phyloP scores from a whole-genome alignment of 2,888 invertebrate species.

The Amitus sp. region DNA sequence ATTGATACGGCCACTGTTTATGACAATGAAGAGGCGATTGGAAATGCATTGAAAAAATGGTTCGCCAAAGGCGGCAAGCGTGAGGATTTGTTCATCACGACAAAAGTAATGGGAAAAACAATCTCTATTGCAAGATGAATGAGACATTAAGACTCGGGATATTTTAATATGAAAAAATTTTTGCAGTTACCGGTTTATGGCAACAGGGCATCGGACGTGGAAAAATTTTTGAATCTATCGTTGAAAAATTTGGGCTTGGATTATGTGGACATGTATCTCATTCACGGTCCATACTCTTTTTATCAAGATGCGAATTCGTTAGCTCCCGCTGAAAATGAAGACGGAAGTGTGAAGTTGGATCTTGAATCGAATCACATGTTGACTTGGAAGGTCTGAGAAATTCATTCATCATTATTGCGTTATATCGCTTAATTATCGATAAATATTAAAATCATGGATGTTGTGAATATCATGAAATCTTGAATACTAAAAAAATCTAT shows the following conservation, averaged over 20 bases:
- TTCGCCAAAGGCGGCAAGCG: constrained; percentile 73
- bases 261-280: constrained; percentile 82
- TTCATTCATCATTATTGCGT: too few relatives aligned
- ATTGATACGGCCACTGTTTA: constrained; percentile 85
- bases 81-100: constrained; percentile 80
- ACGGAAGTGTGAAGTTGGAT: constrained; percentile 73
- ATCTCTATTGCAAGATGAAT: too few relatives aligned
- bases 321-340: constrained; percentile 68
- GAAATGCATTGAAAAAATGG: constrained; percentile 75
- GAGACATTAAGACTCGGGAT: too few relatives aligned
- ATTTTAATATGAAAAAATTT: constrained; percentile 3
- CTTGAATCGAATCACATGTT: constrained; percentile 72
- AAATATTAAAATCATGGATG: too few relatives aligned
- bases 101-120: constrained; percentile 73
- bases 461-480: too few relatives aligned
- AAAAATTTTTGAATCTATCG: constrained; percentile 74
- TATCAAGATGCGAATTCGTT: constrained; percentile 68
- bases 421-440: too few relatives aligned
- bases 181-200: constrained; percentile 75
- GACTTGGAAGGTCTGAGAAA: constrained; percentile 75
- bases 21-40: constrained; percentile 81
- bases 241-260: constrained; percentile 72
- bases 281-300: constrained; percentile 81
- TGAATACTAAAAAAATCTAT: too few relatives aligned
- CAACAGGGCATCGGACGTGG: constrained; percentile 75